Evolutionary conservation across 2,113 vertebrate genomes (phyloP).

Genomic region (Bubo bubo): DNA sequence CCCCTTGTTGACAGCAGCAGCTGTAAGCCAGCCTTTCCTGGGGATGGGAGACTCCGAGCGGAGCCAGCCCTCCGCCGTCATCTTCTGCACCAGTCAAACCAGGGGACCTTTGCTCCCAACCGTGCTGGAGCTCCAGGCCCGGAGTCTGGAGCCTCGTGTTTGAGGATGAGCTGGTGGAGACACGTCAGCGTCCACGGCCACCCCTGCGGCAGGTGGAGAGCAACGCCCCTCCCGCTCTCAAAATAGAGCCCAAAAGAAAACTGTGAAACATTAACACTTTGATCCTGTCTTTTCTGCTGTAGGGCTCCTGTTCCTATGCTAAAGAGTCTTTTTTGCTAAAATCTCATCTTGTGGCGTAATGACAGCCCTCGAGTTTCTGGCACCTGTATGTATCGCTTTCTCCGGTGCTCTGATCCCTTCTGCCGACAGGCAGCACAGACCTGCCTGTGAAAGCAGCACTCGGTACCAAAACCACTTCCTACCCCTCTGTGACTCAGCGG

Average conservation of each 20-base stretch:
- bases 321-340: neutral
- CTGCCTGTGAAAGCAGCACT: neutral
- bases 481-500: neutral
- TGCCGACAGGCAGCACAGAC: neutral
- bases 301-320: neutral
- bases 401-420: neutral
- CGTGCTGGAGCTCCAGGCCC: no score
- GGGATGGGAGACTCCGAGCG: no score
- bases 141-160: fast-evolving
- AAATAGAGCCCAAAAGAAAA: no score
- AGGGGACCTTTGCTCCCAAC: neutral
- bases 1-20: no score
- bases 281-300: neutral
- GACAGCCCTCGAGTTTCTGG: neutral
- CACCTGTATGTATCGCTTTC: neutral
- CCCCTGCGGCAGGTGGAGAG: neutral
- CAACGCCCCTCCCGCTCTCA: neutral
- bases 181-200: fast-evolving
- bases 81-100: fast-evolving
- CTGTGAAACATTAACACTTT: no score
- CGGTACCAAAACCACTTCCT: neutral
- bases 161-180: fast-evolving
- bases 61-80: no score
- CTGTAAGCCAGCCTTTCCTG: neutral
- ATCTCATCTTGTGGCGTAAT: neutral